Evolutionary conservation across 1,140 invertebrate genomes (phyloP).

Genomic region (Nephila pilipes): DNA sequence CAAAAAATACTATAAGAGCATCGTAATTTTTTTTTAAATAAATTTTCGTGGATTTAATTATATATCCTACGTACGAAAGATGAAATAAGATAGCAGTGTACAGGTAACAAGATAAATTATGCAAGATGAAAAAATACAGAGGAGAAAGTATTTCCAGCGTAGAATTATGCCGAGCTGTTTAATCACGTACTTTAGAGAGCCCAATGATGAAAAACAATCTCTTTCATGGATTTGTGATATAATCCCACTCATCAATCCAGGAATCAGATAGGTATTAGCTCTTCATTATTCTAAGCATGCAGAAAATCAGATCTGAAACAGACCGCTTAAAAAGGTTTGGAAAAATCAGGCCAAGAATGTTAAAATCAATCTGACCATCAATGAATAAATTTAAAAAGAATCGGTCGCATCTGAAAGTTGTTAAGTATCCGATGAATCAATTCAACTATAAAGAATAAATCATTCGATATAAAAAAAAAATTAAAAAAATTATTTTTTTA

Average conservation of each 20-base stretch:
- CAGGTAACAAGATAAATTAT: not conserved
- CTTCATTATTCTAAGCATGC: slow-evolving; percentile 23
- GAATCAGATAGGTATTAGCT: slow-evolving; percentile 38
- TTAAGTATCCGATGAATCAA: no score
- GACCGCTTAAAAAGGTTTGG: no score
- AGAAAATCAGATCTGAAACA: not conserved
- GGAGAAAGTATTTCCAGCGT: not conserved
- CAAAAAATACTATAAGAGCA: no score
- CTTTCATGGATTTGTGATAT: not conserved
- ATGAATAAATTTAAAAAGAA: no score
- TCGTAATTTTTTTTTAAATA: not conserved
- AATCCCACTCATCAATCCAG: slow-evolving; percentile 21
- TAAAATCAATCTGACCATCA: no score
- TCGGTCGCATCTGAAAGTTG: no score
- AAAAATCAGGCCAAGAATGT: no score
- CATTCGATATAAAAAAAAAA: no score
- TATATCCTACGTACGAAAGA: not conserved
- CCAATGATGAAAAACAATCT: not conserved
- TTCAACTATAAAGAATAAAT: no score
- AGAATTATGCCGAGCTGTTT: not conserved
- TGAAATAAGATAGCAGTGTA: not conserved
- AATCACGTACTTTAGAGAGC: not conserved
- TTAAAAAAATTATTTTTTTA: no score
- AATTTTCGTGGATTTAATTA: not conserved
- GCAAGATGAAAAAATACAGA: not conserved